Conservation (phyloP, 2,113 vertebrate species). For the Zootoca vivipara region DNA sequence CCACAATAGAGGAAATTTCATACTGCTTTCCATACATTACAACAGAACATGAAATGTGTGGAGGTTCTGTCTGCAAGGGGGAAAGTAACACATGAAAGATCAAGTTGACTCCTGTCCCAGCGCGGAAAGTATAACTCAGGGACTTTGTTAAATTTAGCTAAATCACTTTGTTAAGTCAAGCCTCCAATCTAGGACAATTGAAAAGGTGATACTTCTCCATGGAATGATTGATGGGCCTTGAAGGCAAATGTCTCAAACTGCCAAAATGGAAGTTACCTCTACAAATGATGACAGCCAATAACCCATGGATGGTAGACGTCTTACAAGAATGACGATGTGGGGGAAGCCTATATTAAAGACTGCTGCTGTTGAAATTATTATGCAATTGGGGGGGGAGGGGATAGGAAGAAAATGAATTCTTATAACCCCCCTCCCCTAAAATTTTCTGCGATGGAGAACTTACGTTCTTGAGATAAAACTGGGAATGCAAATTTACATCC, state of each 20-base stretch:
- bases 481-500: background rate
- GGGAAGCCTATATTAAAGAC: background rate
- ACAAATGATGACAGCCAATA: background rate
- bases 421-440: background rate
- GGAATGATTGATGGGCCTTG: background rate
- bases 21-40: background rate
- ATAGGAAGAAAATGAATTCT: background rate
- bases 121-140: background rate
- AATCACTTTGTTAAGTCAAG: background rate
- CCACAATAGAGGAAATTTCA: background rate
- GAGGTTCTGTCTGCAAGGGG: background rate
- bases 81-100: background rate
- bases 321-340: background rate
- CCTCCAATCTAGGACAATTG: background rate
- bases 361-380: background rate
- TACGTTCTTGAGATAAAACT: background rate
- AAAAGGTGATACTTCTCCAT: background rate
- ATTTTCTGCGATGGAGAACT: background rate
- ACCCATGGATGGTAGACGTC: background rate
- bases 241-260: background rate
- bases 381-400: background rate
- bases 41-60: background rate
- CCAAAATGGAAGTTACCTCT: background rate
- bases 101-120: background rate
- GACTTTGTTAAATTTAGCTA: background rate